Evolutionary conservation across 2,113 vertebrate species (phyloP), one percentile per base, ranked within the genome.

Genomic region (Tretioscincus oriximinensis): DNA sequence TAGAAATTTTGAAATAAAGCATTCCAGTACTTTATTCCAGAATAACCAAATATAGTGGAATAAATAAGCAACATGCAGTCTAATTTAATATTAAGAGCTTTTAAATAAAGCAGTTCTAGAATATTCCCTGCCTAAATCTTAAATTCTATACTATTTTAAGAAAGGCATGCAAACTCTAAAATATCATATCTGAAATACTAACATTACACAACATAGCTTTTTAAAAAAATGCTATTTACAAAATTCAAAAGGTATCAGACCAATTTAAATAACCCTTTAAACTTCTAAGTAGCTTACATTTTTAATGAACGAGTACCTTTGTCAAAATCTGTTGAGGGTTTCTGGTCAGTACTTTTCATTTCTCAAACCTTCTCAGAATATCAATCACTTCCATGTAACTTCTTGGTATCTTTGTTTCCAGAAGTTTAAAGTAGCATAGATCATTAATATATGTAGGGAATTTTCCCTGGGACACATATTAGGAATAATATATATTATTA

Each of bases 281-380:
- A 78, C 35, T 41, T 71, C 69, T 80, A 64, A 64, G 35, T 63
- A 35, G 60, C 41, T 80, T 80, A 72, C 64, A 49, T 28, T 72
- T 80, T 71, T 49, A 80, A 80, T 72, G 64, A 71, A 72, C 60
- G 24, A 22, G 24, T 63, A 72, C 51, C 58, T 71, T 72, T 80
- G 68, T 35, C 78, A 70, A 80, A 68, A 80, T 70, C 68, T 63
- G 35, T 72, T 80, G 63, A 80, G 68, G 20, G 18, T 49, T 72
- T 80, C n/a, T 11, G n/a, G 22, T 72, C 29, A 9, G 29, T 78
- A 67, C 11, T 35, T 78, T 69, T 78, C 49, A 70, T 28, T 70
- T 71, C 72, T 68, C 63, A 71, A 69, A 71, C 35, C 31, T 63
- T 54, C 47, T 71, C 54, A 79, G 28, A 60, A 63, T 63, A 28